Evolutionary conservation across 2,797 vertebrate genomes (phyloP).

Genomic region (Balearica regulorum): DNA sequence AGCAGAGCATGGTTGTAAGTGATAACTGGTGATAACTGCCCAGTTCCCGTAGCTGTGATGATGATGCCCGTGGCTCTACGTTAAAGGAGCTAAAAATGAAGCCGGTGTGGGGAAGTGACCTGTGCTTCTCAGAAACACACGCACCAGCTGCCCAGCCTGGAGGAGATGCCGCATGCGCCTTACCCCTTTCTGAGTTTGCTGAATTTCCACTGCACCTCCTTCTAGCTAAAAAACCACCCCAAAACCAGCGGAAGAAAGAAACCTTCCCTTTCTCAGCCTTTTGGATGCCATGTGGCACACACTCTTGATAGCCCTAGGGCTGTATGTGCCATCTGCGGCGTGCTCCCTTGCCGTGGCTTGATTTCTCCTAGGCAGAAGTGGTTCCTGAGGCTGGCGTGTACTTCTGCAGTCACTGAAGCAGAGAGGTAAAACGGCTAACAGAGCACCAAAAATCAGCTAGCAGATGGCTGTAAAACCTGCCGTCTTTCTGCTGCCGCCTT

Average conservation of each 20-base stretch:
- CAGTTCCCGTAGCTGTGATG: accelerated
- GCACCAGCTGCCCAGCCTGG: neutral
- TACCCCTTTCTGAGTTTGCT: neutral
- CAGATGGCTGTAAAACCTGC: neutral
- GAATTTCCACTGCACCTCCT: neutral
- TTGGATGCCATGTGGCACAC: accelerated
- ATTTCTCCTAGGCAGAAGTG: neutral
- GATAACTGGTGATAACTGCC: neutral
- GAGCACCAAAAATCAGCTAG: neutral
- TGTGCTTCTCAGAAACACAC: neutral
- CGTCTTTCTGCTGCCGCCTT: accelerated
- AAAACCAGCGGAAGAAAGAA: neutral
- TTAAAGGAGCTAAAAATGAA: neutral
- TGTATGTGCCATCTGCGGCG: neutral
- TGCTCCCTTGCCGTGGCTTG: neutral
- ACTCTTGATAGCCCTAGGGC: neutral
- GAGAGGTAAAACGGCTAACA: neutral
- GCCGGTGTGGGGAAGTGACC: neutral
- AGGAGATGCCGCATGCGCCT: accelerated
- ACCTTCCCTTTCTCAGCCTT: neutral
- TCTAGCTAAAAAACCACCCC: neutral
- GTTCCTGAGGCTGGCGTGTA: neutral
- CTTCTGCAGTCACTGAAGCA: neutral
- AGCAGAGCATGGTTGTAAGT: accelerated
- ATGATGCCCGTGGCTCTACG: neutral